These are phyloP conservation scores for Dendrolimus houi DNA, from an alignment of 2,888 invertebrate species.

Conservation along the genomic window DNA sequence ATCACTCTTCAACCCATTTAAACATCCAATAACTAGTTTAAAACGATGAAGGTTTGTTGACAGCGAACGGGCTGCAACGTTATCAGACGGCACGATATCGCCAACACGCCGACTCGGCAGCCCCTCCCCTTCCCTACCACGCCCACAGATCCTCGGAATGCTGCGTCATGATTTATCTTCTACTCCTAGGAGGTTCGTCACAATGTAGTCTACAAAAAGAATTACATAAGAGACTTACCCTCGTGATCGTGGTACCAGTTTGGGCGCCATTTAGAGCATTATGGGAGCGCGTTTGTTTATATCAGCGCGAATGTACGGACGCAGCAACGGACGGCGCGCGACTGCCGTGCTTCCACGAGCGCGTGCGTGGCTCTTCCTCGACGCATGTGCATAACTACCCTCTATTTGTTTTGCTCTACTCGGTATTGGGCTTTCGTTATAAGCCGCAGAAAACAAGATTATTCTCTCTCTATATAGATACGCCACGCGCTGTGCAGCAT, in stretches of 20 bases:
- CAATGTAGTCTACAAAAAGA: background rate
- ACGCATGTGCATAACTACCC: conserved; percentile 57
- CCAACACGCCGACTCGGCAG: conserved; percentile 48
- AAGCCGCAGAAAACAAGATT: conserved; percentile 63
- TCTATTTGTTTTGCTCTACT: conserved; percentile 61
- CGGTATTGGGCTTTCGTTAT: conserved; percentile 32
- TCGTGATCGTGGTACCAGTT: conserved; percentile 53
- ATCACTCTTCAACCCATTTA: conserved; percentile 31
- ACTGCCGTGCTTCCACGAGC: conserved; percentile 43
- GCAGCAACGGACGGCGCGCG: conserved; percentile 56
- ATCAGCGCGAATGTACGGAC: conserved; percentile 34
- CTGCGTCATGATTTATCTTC: conserved; percentile 34
- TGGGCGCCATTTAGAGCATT: conserved; percentile 71
- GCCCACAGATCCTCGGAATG: conserved; percentile 53
- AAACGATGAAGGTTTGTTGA: conserved; percentile 56
- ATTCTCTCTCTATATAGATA: conserved; percentile 44
- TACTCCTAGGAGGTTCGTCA: background rate
- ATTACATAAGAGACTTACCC: conserved; percentile 56
- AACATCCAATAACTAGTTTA: conserved; percentile 7
- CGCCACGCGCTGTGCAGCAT: conserved; percentile 45
- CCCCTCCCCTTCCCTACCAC: conserved; percentile 54
- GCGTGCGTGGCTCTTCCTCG: conserved; percentile 41
- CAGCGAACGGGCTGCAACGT: conserved; percentile 54
- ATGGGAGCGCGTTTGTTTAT: conserved; percentile 29
- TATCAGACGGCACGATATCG: conserved; percentile 53